Conservation (phyloP, 2,113 vertebrate genomes). For the Seriola dumerili region DNA sequence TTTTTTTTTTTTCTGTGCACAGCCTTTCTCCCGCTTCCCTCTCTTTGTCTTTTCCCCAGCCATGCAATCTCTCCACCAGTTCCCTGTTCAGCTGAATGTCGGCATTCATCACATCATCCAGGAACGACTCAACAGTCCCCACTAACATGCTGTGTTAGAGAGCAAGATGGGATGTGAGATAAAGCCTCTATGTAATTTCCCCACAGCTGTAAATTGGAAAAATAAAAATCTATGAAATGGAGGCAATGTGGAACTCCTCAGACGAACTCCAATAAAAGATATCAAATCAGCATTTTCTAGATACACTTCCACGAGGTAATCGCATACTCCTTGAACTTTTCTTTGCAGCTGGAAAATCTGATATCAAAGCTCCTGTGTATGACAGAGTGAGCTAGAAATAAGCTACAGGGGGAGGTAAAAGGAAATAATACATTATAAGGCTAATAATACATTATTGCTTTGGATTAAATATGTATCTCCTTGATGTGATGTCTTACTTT, state of each 20-base stretch:
- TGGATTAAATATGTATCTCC: conserved; percentile 62
- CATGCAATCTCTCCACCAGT: conserved; percentile 35
- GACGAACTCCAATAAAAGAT: conserved; percentile 46
- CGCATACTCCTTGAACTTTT: conserved; percentile 46
- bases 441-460: conserved; percentile 62
- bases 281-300: conserved; percentile 59
- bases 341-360: conserved; percentile 21
- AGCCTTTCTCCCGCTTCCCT: neutral
- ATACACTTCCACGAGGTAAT: conserved; percentile 34
- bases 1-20: neutral
- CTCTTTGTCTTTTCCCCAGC: neutral
- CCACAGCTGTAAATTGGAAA: conserved; percentile 42
- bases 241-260: conserved; percentile 30
- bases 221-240: conserved; percentile 30
- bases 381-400: conserved; percentile 32
- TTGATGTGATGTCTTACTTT: conserved; percentile 60
- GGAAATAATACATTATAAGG: conserved; percentile 53
- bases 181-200: conserved; percentile 56
- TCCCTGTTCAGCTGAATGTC: conserved; percentile 53
- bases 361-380: conserved; percentile 29
- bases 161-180: conserved; percentile 49
- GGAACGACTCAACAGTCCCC: conserved; percentile 50
- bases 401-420: conserved; percentile 28
- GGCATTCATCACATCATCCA: conserved; percentile 68
- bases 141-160: conserved; percentile 50